These are phyloP conservation scores for Falco cherrug DNA, from an alignment of 2,797 vertebrate species.

Conservation along the genomic window DNA sequence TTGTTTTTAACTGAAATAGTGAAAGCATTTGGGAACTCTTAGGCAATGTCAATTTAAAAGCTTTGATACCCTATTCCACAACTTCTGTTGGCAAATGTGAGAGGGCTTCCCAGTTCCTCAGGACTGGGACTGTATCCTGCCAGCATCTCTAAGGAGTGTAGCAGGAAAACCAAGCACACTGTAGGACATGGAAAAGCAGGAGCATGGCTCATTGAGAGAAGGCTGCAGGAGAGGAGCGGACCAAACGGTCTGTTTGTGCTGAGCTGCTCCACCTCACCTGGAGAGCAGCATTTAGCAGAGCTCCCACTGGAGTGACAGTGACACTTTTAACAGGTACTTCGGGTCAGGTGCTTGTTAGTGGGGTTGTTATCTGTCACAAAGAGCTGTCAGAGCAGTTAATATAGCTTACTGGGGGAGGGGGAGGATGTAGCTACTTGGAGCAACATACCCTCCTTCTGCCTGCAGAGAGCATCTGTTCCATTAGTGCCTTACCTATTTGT, in stretches of 20 bases:
- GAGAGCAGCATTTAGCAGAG: neutral
- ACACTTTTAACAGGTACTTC: neutral
- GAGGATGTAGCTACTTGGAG: neutral
- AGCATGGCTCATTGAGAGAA: neutral
- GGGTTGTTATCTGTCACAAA: neutral
- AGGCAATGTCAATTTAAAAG: neutral
- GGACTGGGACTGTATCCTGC: accelerated
- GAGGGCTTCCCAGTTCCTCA: neutral
- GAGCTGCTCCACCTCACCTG: neutral
- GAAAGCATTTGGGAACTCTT: neutral
- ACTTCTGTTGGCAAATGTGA: neutral
- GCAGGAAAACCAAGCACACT: neutral
- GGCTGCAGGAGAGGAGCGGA: neutral
- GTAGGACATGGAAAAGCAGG: neutral
- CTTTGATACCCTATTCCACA: neutral
- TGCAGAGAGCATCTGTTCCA: neutral
- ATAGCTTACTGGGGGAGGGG: neutral
- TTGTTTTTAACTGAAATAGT: neutral
- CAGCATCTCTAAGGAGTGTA: neutral
- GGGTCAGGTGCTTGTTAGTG: slow-evolving; percentile 1
- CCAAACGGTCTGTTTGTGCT: neutral
- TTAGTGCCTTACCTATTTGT: neutral
- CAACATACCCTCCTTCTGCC: neutral
- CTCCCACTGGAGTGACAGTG: neutral
- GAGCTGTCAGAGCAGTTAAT: neutral